A percentile compares a stretch with the other conserved stretches of the same genome.
phyloP scores from a whole-genome alignment of 2,113 vertebrate species.

The Murina feae region DNA sequence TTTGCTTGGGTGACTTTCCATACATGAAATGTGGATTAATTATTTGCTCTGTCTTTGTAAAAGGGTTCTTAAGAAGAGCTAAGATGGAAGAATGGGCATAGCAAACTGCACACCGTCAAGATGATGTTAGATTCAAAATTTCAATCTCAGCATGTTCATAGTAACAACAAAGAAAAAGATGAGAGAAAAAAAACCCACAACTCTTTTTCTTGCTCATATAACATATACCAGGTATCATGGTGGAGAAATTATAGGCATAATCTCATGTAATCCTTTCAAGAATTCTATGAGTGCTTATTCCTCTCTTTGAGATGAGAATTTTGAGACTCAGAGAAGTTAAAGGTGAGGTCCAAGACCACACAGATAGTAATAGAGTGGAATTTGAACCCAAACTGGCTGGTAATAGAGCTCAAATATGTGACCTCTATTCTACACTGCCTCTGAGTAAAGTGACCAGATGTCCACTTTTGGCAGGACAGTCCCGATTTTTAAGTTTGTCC shows the following conservation, averaged over 20 bases:
- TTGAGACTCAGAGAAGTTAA: not conserved
- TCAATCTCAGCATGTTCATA: not conserved
- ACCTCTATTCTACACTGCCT: not conserved
- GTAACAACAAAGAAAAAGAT: not conserved
- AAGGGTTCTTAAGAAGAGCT: not conserved
- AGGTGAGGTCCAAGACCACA: not conserved
- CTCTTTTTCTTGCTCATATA: not conserved
- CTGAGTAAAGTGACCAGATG: no score
- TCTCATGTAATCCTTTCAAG: not conserved
- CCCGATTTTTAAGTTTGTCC: no score
- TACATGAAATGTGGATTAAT: conserved; percentile 22
- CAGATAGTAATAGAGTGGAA: not conserved
- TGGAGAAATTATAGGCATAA: not conserved
- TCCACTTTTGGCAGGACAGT: no score
- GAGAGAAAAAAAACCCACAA: not conserved
- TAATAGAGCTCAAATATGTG: not conserved
- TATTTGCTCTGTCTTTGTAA: not conserved
- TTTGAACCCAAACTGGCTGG: not conserved
- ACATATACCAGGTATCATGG: not conserved
- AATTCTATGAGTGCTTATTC: not conserved
- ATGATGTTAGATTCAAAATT: not conserved
- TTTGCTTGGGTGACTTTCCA: not conserved
- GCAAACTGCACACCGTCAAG: not conserved
- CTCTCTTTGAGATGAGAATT: not conserved
- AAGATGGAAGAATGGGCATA: not conserved